Percentiles rank a stretch among this genome's conserved stretches.
phyloP scores from a whole-genome alignment of 2,797 vertebrate species.

The Myotis myotis region DNA sequence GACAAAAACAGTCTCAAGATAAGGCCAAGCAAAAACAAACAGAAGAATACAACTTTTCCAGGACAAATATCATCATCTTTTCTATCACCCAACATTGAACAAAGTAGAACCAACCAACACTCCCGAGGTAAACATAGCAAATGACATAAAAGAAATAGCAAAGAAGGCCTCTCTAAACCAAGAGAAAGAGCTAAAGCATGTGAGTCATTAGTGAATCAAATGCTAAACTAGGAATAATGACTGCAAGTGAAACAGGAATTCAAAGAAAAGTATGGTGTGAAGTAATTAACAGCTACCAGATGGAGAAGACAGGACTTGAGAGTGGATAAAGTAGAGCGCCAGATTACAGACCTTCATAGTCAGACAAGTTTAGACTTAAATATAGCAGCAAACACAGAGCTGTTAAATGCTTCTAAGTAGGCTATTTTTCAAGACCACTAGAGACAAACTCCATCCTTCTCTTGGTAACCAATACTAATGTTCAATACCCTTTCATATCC shows the following conservation, averaged over 20 bases:
- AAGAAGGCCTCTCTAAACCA: background rate
- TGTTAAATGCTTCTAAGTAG: background rate
- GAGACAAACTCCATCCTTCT: background rate
- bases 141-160: background rate
- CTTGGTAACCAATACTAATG: background rate
- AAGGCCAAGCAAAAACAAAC: background rate
- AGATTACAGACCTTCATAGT: background rate
- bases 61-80: background rate
- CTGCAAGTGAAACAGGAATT: background rate
- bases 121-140: background rate
- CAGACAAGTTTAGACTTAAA: background rate
- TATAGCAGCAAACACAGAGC: background rate
- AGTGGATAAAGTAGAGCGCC: background rate
- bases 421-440: background rate
- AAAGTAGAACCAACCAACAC: background rate
- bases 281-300: background rate
- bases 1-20: slow-evolving; percentile 13
- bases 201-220: background rate
- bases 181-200: background rate
- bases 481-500: background rate
- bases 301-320: background rate
- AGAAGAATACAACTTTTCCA: background rate
- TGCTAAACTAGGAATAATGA: background rate
- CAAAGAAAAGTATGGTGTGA: background rate
- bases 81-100: background rate